Evolutionary conservation across 2,888 invertebrate genomes (phyloP).

Genomic region (Syritta pipiens): DNA sequence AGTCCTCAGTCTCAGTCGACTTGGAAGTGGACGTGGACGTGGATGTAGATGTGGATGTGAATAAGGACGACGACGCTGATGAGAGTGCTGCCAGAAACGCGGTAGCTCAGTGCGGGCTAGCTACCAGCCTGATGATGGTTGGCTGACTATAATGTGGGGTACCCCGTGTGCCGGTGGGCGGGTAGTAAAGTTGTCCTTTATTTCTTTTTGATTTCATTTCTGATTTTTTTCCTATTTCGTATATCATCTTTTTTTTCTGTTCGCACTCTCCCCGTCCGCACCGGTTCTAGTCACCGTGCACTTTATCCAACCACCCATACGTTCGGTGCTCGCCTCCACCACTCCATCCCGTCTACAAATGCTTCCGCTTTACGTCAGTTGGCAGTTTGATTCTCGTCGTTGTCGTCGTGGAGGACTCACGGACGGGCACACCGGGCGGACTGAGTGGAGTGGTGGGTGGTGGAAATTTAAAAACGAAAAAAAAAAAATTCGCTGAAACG

Average conservation of each 20-base stretch:
- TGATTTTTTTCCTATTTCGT: constrained; percentile 62
- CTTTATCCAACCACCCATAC: constrained; percentile 35
- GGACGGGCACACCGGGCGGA: background rate
- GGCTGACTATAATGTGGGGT: constrained; percentile 66
- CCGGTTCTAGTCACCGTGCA: constrained; percentile 18
- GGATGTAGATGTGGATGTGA: constrained; percentile 34
- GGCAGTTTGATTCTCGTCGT: constrained; percentile 61
- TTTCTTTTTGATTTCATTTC: constrained; percentile 67
- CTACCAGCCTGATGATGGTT: constrained; percentile 67
- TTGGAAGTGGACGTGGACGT: constrained; percentile 43
- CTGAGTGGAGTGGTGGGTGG: constrained; percentile 12
- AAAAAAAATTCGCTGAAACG: constrained; percentile 17
- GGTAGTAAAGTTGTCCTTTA: constrained; percentile 64
- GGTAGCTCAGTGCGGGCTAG: constrained; percentile 51
- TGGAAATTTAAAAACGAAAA: constrained; percentile 25
- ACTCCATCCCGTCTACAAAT: constrained; percentile 23
- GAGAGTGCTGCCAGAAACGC: constrained; percentile 45
- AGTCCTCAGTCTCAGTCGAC: constrained; percentile 6
- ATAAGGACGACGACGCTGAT: background rate
- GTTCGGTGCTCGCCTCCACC: too few relatives aligned
- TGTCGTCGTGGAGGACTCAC: constrained; percentile 30
- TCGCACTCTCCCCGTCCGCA: background rate
- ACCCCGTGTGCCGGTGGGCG: constrained; percentile 23
- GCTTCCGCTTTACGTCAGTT: constrained; percentile 67
- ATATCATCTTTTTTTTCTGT: constrained; percentile 46